Conservation (phyloP, 1,140 invertebrate species). For the Pogonomyrmex barbatus region DNA sequence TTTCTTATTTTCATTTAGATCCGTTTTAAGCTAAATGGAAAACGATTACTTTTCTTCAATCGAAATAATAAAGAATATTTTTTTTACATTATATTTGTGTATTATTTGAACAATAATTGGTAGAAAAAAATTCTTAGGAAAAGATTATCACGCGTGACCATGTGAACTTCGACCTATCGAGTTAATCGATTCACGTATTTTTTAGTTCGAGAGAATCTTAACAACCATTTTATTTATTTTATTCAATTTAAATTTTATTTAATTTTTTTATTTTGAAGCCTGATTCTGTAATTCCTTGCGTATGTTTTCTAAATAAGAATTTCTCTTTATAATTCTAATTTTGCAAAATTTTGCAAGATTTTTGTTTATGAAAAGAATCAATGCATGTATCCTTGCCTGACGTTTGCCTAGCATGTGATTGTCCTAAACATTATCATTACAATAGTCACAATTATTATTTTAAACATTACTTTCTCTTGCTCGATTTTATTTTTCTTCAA, state of each 20-base stretch:
- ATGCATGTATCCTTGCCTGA: constrained; percentile 61
- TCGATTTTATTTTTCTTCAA: constrained; percentile 24
- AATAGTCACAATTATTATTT: constrained; percentile 42
- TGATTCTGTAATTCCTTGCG: not conserved
- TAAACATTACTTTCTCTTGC: not conserved
- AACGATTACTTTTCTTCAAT: not conserved
- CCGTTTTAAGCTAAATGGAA: not conserved
- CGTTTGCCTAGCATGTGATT: constrained; percentile 52
- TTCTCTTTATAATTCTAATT: not conserved
- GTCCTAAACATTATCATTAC: constrained; percentile 43
- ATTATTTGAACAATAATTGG: not conserved
- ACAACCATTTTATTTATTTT: not conserved
- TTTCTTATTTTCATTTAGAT: not conserved
- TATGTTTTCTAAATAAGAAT: not conserved
- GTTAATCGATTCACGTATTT: not conserved
- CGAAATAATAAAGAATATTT: not conserved
- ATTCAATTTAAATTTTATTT: constrained; percentile 15
- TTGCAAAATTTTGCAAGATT: constrained; percentile 8
- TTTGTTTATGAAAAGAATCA: not conserved
- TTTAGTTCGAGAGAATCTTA: not conserved
- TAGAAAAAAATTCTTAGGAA: not conserved
- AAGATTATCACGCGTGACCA: not conserved
- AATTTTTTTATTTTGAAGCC: not conserved
- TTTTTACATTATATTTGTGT: not conserved
- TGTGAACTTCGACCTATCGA: not conserved